Evolutionary conservation across 2,113 vertebrate species (phyloP), one percentile per base, ranked within the genome.

Genomic region (Triplophysa siluroides): DNA sequence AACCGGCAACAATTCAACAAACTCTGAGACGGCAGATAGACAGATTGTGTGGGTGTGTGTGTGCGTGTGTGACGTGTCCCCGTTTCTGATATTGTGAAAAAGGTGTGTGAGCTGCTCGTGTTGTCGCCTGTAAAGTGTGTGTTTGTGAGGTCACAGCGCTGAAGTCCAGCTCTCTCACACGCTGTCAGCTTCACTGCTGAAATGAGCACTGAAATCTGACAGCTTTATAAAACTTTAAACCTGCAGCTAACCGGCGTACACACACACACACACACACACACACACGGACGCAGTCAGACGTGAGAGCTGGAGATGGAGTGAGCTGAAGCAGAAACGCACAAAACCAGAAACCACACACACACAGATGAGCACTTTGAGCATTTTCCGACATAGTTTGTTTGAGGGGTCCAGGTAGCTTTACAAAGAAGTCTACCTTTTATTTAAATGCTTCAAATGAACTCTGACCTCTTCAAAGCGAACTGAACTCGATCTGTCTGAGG

Each of bases 211-310:
- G 79, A 90, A 86, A 88, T 85, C 88, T 92, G 91, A 90, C 91
- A 92, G 90, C 86, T 81, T 87, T 88, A 93, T 92, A 90, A 92
- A 92, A 92, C 86, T 92, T 91, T 92, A 92, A 92, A 90, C 85
- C 88, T 84, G 88, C 87, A 88, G 91, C 88, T 89, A 86, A 85
- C 88, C 84, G 85, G 87, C 88, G 80, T 63, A 63, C 56, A 77
- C 74, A 80, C 67, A 76, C 76, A 74, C 67, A 80, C 60, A 63
- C 56, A 77, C 74, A 80, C 67, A 76, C 76, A 74, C 67, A 80
- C 60, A 41, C 76, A 66, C 50, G 56, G 74, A 81, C 77, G 64
- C 83, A 84, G 85, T 89, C 83, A 88, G 83, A 89, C 84, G 85
- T 83, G 84, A 89, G 86, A 50, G 84, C 10, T 11, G 54, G 56